Evolutionary conservation across 23 tunicate genomes (phyloP), one percentile per base, ranked within the genome.

Genomic region (Styela clava): DNA sequence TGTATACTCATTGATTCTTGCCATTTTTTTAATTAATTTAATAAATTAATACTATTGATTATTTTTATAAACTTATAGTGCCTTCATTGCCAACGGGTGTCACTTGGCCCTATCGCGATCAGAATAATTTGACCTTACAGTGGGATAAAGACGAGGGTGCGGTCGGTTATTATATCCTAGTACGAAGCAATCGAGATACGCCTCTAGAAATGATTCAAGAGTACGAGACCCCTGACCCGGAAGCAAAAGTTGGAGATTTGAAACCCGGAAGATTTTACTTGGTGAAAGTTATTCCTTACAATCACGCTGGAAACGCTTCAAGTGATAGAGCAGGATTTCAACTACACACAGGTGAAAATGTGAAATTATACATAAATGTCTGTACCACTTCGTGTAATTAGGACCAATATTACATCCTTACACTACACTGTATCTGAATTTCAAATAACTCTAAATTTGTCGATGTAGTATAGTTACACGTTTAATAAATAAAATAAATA

Each of bases 221-320:
- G 23, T 71, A 28, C 35, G 35, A 71, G 3, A 71, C 37, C 34
- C 35, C 32, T 12, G 77, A 71, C 16, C 77, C 77, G 77, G 23
- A 30, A 5, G 77, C 77, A 5, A 34, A 71, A 26, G 34, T 71
- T 34, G 35, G 34, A 21, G 37, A 30, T 3, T 29, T 71, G 16
- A 71, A 33, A 32, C 77, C 77, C 7, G 77, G 77, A 2, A 5
- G 77, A 30, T 30, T 21, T 34, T 71, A 71, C 77, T 30, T 30
- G 35, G 77, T 71, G 32, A 21, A 71, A 22, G 24, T 71, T 5
- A 71, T 71, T 19, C 77, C 77, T 35, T 71, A 71, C 16, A 71
- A 71, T 34, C 24, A 71, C 77, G 77, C 77, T 16, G 77, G 77
- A 29, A 71, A 71, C 35, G 37, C 37, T 3, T 19, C 77, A 3